These are phyloP conservation scores for Drosophila persimilis DNA, from an alignment of 1,140 invertebrate genomes.

Conservation along the genomic window DNA sequence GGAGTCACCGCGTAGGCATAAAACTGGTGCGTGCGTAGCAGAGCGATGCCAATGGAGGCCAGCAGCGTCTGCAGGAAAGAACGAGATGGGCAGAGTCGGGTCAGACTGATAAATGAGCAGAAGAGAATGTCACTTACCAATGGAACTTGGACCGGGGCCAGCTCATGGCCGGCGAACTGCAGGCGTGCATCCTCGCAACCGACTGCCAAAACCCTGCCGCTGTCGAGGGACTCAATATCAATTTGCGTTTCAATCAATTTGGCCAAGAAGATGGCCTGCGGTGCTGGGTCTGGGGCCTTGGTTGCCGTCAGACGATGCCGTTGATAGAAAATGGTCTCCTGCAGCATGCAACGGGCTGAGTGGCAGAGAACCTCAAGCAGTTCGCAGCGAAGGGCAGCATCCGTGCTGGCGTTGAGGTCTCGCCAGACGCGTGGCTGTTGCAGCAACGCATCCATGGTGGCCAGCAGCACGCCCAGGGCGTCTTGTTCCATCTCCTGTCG, in stretches of 20 bases:
- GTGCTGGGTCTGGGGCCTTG: slow-evolving; percentile 25
- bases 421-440: slow-evolving; percentile 66
- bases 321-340: slow-evolving; percentile 80
- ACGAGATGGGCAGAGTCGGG: slow-evolving; percentile 1
- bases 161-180: slow-evolving; percentile 52
- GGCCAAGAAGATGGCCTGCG: slow-evolving; percentile 77
- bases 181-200: slow-evolving; percentile 20
- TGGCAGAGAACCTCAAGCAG: slow-evolving; percentile 58
- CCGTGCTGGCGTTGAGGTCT: slow-evolving; percentile 52
- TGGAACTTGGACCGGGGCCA: slow-evolving; percentile 69
- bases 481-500: slow-evolving; percentile 35
- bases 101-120: slow-evolving; percentile 45
- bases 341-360: slow-evolving; percentile 50
- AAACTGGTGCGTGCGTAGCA: slow-evolving; percentile 83
- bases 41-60: slow-evolving; percentile 65
- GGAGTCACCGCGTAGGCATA: slow-evolving; percentile 86
- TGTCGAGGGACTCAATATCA: slow-evolving; percentile 57
- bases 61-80: slow-evolving; percentile 44
- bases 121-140: slow-evolving; percentile 58
- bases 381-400: slow-evolving; percentile 45
- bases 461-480: slow-evolving; percentile 39
- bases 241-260: slow-evolving; percentile 82
- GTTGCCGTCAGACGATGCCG: slow-evolving; percentile 46
- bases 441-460: slow-evolving; percentile 63
- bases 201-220: slow-evolving; percentile 33